Base-by-base conservation (phyloP, 2,797 vertebrate genomes). In the Anas georgica region DNA sequence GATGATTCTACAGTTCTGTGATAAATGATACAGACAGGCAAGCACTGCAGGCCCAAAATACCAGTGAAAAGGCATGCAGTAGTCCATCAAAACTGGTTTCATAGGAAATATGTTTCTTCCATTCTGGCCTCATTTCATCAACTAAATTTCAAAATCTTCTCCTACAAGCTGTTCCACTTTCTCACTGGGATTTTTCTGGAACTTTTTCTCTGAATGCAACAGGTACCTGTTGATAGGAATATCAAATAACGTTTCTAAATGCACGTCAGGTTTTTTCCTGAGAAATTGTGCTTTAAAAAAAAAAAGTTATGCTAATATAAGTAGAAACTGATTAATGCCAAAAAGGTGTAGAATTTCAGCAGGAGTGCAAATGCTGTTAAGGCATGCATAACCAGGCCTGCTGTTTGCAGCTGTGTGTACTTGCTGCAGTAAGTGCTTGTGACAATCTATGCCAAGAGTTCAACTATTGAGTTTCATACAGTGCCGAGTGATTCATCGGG, bases 401-500 rank as follows among this genome's bases (percentile, higher is more conserved):
- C 73, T 96, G 93, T 88, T 93, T 95, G 93, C 88, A 90, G 91
- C 93, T 92, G 56, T 86, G 29, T 92, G 41, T 94, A 46, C 59
- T 90, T 87, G 72, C 64, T 94, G 91, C 79, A 33, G 93, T 97
- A 98, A 98, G 90, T 97, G 89, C 91, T 96, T 96, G 96, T 98
- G 97, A 98, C 94, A 92, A 55, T 90, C 72, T 64, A 86, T 97
- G 97, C 97, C 97, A 95, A 67, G 86, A 96, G 97, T 97, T 96
- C 97, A 97, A 90, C 77, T 83, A 85, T 58, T 89, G 95, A 94
- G 96, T 96, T 96, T 96, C 97, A 94, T 94, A 84, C 17, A 79
- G 94, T 12, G 23, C 86, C 39, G 67, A 94, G 97, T 98, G 98
- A 98, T 98, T 97, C 97, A 96, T 95, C 2, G 35, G 96, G 92